Percentiles rank a stretch among this genome's conserved stretches.
phyloP scores from a whole-genome alignment of 2,888 invertebrate genomes.

The Dexiosoma caninum region DNA sequence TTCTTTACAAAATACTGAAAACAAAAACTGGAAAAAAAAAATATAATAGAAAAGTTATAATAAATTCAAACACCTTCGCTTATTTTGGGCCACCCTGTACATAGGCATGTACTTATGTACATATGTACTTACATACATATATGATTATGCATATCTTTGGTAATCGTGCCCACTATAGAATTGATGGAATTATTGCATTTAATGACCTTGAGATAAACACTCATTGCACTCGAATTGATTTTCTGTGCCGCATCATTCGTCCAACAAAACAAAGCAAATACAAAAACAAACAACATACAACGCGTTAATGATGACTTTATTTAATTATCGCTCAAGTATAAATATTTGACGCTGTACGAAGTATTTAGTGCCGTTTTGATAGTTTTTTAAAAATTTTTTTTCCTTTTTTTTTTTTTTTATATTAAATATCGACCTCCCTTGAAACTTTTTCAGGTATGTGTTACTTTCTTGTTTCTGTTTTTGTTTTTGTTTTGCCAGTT shows the following conservation, averaged over 20 bases:
- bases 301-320: neutral
- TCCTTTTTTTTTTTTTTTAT: neutral
- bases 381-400: too few relatives aligned
- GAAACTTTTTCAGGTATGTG: slow-evolving; percentile 27
- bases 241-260: neutral
- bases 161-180: too few relatives aligned
- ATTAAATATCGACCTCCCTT: slow-evolving; percentile 11
- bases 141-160: too few relatives aligned
- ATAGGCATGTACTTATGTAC: too few relatives aligned
- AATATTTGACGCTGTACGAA: neutral
- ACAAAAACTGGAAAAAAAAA: too few relatives aligned
- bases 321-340: neutral
- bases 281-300: neutral
- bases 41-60: too few relatives aligned
- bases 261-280: too few relatives aligned
- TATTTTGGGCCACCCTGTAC: too few relatives aligned
- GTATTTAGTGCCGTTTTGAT: neutral
- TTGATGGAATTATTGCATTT: slow-evolving; percentile 1
- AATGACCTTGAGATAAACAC: slow-evolving; percentile 17
- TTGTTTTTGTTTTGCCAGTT: neutral
- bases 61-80: too few relatives aligned
- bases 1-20: too few relatives aligned
- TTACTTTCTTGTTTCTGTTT: neutral
- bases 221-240: slow-evolving; percentile 27
- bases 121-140: too few relatives aligned